These are phyloP conservation scores for Pangasianodon hypophthalmus DNA, from an alignment of 2,113 vertebrate species.

Conservation along the genomic window DNA sequence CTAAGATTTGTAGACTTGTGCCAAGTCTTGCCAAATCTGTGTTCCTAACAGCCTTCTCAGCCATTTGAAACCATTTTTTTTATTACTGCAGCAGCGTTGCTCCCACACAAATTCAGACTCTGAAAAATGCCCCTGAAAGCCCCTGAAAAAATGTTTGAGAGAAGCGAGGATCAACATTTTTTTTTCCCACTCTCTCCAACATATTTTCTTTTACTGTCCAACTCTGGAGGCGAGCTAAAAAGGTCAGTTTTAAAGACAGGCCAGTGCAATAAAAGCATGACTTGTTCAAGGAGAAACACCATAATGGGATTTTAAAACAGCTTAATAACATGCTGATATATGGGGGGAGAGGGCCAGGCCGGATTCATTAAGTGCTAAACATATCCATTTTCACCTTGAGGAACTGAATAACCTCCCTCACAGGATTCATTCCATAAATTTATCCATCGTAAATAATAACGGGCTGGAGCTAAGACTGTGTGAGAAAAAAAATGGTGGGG, in stretches of 20 bases:
- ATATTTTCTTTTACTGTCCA: slow-evolving; percentile 66
- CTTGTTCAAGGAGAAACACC: slow-evolving; percentile 84
- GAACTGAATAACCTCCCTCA: slow-evolving; percentile 77
- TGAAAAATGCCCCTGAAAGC: slow-evolving; percentile 35
- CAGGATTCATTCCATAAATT: slow-evolving; percentile 81
- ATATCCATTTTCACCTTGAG: slow-evolving; percentile 83
- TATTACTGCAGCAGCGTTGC: slow-evolving; percentile 57
- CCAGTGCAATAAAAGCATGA: slow-evolving; percentile 80
- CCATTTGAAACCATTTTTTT: slow-evolving; percentile 58
- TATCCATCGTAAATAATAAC: slow-evolving; percentile 81
- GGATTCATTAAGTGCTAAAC: slow-evolving; percentile 82
- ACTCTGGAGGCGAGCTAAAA: slow-evolving; percentile 66
- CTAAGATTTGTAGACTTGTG: slow-evolving; percentile 58
- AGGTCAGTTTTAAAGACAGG: slow-evolving; percentile 83
- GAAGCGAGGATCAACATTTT: slow-evolving; percentile 58
- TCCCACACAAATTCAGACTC: slow-evolving; percentile 32
- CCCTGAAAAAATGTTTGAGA: slow-evolving; percentile 52
- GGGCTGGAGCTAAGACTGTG: slow-evolving; percentile 70
- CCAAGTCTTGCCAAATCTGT: slow-evolving; percentile 63
- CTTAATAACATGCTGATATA: slow-evolving; percentile 87
- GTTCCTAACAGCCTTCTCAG: slow-evolving; percentile 55
- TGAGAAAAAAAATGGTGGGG: slow-evolving; percentile 28
- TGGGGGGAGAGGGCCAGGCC: slow-evolving; percentile 72
- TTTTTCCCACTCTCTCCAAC: slow-evolving; percentile 57
- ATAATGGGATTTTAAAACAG: slow-evolving; percentile 85